Percentiles rank a stretch among this genome's conserved stretches.
phyloP scores from a whole-genome alignment of 2,113 vertebrate species.

The Cynoglossus semilaevis region DNA sequence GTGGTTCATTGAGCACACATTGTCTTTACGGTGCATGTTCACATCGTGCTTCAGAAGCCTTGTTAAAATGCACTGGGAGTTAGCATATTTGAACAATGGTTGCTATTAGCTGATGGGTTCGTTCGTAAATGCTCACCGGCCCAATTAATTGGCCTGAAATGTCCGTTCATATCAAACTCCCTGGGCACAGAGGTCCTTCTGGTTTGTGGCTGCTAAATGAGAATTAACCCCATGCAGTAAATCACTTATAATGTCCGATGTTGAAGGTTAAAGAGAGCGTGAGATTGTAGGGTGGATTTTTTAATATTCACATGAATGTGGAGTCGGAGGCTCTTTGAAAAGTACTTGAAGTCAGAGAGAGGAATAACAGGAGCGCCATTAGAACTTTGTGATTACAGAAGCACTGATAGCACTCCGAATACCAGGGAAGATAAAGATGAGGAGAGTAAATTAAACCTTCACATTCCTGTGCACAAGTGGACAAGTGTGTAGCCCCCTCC shows the following conservation, averaged over 20 bases:
- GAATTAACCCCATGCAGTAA: constrained; percentile 26
- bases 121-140: constrained; percentile 64
- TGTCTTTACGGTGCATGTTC: constrained; percentile 51
- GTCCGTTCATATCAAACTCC: constrained; percentile 73
- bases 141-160: constrained; percentile 76
- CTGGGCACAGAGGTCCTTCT: constrained; percentile 58
- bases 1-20: constrained; percentile 52
- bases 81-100: constrained; percentile 68
- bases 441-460: constrained; percentile 24
- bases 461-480: constrained; percentile 26
- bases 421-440: constrained; percentile 20
- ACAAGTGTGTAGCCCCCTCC: constrained; percentile 18
- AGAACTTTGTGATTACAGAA: constrained; percentile 33
- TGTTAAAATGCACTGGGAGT: constrained; percentile 54
- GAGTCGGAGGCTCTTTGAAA: constrained; percentile 1
- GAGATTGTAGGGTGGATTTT: constrained; percentile 28
- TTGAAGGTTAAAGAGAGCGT: constrained; percentile 22
- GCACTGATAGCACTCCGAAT: constrained; percentile 31
- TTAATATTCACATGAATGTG: constrained; percentile 47
- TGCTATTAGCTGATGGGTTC: constrained; percentile 72
- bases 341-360: constrained; percentile 22
- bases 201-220: constrained; percentile 32
- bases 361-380: constrained; percentile 25
- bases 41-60: constrained; percentile 28
- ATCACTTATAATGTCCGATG: constrained; percentile 18